A percentile compares a stretch with the other conserved stretches of the same genome.
Evolutionary conservation across 2,888 invertebrate genomes (phyloP).

Genomic region (Ganaspis brasiliensis): DNA sequence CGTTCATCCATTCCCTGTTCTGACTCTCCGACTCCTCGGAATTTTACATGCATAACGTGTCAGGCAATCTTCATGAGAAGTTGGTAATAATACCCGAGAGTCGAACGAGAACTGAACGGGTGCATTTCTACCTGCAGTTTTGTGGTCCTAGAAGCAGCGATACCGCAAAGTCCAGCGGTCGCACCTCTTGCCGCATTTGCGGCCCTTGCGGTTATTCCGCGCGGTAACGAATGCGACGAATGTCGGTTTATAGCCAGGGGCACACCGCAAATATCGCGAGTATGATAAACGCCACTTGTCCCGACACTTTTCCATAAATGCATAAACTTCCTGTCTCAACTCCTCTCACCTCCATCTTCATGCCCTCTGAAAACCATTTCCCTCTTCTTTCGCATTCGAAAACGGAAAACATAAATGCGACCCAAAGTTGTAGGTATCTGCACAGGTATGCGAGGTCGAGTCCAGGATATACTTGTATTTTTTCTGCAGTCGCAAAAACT

Average conservation of each 20-base stretch:
- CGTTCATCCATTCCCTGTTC: conserved; percentile 4
- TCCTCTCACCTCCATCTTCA: neutral
- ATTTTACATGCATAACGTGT: conserved; percentile 23
- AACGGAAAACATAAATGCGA: conserved; percentile 2
- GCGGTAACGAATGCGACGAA: conserved; percentile 62
- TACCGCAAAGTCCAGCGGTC: conserved; percentile 64
- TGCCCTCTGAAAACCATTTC: conserved; percentile 11
- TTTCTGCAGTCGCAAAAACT: conserved; percentile 6
- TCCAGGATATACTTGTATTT: conserved; percentile 28
- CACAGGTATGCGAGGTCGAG: neutral
- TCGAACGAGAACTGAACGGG: conserved; percentile 22
- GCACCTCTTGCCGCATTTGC: conserved; percentile 66
- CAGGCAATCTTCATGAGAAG: neutral
- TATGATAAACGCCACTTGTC: conserved; percentile 50
- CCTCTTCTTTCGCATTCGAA: neutral
- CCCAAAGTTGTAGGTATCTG: neutral
- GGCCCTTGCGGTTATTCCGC: conserved; percentile 67
- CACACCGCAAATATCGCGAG: conserved; percentile 56
- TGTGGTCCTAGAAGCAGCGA: conserved; percentile 67
- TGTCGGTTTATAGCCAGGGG: conserved; percentile 54
- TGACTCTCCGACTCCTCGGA: neutral
- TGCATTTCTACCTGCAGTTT: conserved; percentile 63
- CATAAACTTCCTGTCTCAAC: conserved; percentile 17
- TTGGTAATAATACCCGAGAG: neutral
- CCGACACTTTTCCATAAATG: conserved; percentile 38